Conservation (phyloP, 1,140 invertebrate genomes). For the Pseudachorutes palmiensis region DNA sequence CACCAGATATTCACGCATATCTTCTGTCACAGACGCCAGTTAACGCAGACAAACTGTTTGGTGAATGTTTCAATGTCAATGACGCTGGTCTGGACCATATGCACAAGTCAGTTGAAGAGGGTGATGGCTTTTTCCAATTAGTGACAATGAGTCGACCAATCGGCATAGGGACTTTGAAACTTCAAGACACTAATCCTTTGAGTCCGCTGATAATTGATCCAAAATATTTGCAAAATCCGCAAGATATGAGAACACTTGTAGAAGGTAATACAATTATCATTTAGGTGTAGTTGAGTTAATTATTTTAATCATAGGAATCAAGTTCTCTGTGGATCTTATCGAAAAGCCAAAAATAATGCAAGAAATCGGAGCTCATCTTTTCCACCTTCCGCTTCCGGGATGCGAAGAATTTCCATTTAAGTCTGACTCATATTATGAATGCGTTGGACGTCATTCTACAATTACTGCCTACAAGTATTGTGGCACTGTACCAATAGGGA, state of each 20-base stretch:
- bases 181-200: slow-evolving; percentile 5
- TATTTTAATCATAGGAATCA: slow-evolving; percentile 10
- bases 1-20: slow-evolving; percentile 11
- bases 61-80: not conserved
- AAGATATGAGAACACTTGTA: not conserved
- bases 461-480: slow-evolving; percentile 19
- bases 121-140: slow-evolving; percentile 8
- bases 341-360: slow-evolving; percentile 21
- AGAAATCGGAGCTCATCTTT: slow-evolving; percentile 16
- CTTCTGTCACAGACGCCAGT: not conserved
- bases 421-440: slow-evolving; percentile 74
- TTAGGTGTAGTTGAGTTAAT: not conserved
- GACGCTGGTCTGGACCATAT: not conserved
- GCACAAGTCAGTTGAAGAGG: not conserved
- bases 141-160: not conserved
- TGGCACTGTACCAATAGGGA: slow-evolving; percentile 21
- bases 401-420: slow-evolving; percentile 57
- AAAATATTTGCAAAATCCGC: slow-evolving; percentile 9
- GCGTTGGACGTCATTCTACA: slow-evolving; percentile 39
- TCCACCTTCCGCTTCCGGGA: slow-evolving; percentile 59
- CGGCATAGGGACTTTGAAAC: not conserved
- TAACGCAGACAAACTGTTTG: not conserved
- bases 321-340: slow-evolving; percentile 21
- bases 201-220: not conserved
- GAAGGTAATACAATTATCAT: not conserved